Evolutionary conservation across 2,113 vertebrate genomes (phyloP), one percentile per base, ranked within the genome.

Genomic region (Spheniscus mendiculus): DNA sequence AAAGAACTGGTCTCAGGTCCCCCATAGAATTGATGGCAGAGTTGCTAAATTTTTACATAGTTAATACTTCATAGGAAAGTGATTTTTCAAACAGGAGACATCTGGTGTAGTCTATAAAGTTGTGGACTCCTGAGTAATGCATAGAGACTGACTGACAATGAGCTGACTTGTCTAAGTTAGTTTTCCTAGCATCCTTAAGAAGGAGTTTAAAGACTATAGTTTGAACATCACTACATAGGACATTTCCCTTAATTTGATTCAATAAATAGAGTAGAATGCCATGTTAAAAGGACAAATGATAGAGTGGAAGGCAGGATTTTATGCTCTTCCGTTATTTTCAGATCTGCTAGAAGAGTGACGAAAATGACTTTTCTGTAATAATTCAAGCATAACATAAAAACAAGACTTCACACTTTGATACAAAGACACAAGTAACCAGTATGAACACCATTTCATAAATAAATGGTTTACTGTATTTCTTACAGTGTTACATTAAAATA

Each of bases 71-170:
- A n/a, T 10, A 58, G 29, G 50, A 58, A 53, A 72, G 38, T 40
- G 16, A 32, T 78, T 58, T 65, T 78, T 65, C 50, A 77, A 59
- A 53, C 25, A 59, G 20, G 8, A 65, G 20, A 62, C 6, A 23
- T 19, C 22, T 81, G 20, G 6, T 30, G 40, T 19, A 50, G 21
- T 22, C 32, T 58, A 7, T 45, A 50, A 73, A 76, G 32, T 40
- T 49, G 22, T 45, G 38, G 23, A 47, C 29, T 65, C 20, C 29
- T 59, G 29, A 70, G 26, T 40, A 52, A 69, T 12, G 10, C 32
- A 11, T 15, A 69, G 11, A 50, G 47, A n/a, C 13, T 0, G 4
- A 34, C 26, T 18, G 40, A 62, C n/a, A 67, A 49, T 0, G 2
- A 42, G 32, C 13, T 80, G 38, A 52, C 20, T 55, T 59, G 30